These are phyloP conservation scores for Falcunculus frontatus DNA, from an alignment of 2,113 vertebrate genomes.

Conservation along the genomic window DNA sequence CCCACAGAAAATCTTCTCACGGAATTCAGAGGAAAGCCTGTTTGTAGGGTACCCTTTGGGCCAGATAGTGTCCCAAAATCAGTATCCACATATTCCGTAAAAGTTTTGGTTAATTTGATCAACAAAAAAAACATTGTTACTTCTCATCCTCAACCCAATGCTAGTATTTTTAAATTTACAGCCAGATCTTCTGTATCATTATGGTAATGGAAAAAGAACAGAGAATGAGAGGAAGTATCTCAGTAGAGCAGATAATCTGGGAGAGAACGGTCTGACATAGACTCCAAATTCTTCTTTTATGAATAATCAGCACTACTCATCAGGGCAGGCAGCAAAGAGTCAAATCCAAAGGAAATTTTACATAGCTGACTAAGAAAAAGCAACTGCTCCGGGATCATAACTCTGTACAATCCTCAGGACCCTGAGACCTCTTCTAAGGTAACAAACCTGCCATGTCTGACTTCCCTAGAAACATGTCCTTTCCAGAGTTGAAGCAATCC, in stretches of 20 bases:
- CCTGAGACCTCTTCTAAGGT: background rate
- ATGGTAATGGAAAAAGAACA: background rate
- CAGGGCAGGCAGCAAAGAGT: background rate
- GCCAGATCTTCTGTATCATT: background rate
- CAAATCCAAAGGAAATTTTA: background rate
- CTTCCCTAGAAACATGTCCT: background rate
- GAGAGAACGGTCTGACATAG: background rate
- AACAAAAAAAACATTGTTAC: background rate
- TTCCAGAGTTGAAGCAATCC: background rate
- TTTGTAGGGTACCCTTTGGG: background rate
- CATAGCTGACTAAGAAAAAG: background rate
- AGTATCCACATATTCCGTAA: background rate
- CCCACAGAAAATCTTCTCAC: background rate
- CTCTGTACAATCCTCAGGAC: background rate
- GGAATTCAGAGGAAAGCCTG: background rate
- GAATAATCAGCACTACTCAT: background rate
- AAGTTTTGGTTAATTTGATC: background rate
- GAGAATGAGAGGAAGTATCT: conserved; percentile 2
- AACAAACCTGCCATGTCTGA: background rate
- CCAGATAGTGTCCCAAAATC: background rate
- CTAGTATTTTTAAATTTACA: background rate
- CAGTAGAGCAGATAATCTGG: background rate
- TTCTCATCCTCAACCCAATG: background rate
- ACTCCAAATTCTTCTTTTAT: background rate
- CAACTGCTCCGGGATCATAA: background rate